These are phyloP conservation scores for Tupaia tana DNA, from an alignment of 2,113 vertebrate genomes.

Conservation along the genomic window DNA sequence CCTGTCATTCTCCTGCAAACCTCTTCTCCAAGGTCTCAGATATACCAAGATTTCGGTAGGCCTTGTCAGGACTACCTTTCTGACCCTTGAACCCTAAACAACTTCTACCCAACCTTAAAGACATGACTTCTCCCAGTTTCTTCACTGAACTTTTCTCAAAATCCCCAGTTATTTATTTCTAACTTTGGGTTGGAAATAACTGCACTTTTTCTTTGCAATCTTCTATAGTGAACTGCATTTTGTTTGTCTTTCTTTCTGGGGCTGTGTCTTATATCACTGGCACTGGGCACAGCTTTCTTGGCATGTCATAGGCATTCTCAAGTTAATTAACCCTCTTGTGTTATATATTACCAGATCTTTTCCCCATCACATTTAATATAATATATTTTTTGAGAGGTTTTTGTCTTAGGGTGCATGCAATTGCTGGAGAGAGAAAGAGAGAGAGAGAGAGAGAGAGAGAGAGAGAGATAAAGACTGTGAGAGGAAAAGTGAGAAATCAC, in stretches of 20 bases:
- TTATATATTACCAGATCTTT: conserved; percentile 70
- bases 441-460: too few species aligned
- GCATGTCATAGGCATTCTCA: background rate
- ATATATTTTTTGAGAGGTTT: too few species aligned
- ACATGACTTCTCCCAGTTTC: background rate
- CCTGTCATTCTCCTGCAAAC: background rate
- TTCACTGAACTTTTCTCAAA: background rate
- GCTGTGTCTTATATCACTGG: background rate
- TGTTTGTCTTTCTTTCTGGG: background rate
- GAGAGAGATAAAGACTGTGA: too few species aligned
- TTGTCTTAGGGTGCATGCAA: too few species aligned
- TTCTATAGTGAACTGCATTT: background rate
- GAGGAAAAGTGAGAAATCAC: too few species aligned
- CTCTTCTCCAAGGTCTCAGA: background rate
- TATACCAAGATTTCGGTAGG: rapidly evolving
- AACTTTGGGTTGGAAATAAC: too few species aligned
- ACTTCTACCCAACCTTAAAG: background rate
- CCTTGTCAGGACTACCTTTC: background rate
- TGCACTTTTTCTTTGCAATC: background rate
- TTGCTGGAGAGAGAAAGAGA: too few species aligned
- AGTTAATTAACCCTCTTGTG: conserved; percentile 2
- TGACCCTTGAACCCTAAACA: background rate
- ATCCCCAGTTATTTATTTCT: background rate
- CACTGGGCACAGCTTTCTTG: background rate
- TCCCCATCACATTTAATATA: background rate